phyloP scores from a whole-genome alignment of 2,888 invertebrate genomes.

The Salpingus planirostris region DNA sequence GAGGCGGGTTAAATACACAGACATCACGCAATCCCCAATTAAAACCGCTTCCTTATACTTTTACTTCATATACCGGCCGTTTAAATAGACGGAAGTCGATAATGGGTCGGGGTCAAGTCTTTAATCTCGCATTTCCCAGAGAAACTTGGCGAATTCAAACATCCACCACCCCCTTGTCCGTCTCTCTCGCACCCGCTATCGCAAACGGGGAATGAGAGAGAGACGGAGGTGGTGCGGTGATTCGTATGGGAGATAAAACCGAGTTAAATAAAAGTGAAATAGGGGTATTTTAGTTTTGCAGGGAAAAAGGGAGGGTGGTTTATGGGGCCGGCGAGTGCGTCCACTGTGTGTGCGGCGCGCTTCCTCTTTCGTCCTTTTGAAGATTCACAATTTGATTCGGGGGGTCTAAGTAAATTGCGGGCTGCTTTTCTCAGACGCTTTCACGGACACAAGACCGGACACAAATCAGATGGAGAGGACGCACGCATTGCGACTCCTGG shows the following conservation, averaged over 20 bases:
- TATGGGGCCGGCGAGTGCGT: not conserved
- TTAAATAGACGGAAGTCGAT: no score
- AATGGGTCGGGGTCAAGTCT: no score
- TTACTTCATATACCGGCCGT: no score
- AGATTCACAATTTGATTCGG: constrained; percentile 40
- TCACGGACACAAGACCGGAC: constrained; percentile 18
- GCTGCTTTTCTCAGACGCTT: constrained; percentile 32
- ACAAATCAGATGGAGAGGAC: constrained; percentile 15
- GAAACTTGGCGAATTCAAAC: constrained; percentile 30
- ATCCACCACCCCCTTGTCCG: no score
- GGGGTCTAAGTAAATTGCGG: constrained; percentile 42
- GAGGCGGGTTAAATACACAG: no score
- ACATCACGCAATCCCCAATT: no score
- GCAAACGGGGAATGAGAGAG: no score
- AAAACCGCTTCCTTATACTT: no score
- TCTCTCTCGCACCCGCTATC: no score
- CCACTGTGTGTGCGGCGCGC: constrained; percentile 15
- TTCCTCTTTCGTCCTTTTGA: constrained; percentile 36
- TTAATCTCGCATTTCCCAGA: constrained; percentile 34
- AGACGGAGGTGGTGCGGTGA: constrained; percentile 32
- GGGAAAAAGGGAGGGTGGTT: not conserved
- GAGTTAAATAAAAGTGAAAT: constrained; percentile 40
- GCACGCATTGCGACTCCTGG: constrained; percentile 4
- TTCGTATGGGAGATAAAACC: constrained; percentile 34
- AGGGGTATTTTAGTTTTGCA: constrained; percentile 32